These are phyloP conservation scores for Drosophila setosimentum DNA, from an alignment of 2,888 invertebrate genomes.

Conservation along the genomic window DNA sequence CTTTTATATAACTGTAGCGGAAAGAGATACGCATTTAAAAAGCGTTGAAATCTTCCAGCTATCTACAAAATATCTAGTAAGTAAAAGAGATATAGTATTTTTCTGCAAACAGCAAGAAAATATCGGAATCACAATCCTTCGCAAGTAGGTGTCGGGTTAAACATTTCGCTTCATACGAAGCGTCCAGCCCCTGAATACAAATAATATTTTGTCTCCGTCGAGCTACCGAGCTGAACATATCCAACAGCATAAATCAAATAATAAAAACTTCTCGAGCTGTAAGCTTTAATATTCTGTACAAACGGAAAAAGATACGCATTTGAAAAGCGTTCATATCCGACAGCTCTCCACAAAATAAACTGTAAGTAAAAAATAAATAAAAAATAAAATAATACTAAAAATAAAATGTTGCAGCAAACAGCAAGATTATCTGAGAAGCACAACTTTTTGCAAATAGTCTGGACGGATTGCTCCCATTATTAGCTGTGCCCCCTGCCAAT, in stretches of 20 bases:
- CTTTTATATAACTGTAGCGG: not conserved
- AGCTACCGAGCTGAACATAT: not conserved
- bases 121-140: not conserved
- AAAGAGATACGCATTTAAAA: not conserved
- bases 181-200: not conserved
- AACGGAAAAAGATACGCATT: not conserved
- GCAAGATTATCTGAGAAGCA: not conserved
- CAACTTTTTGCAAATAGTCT: not conserved
- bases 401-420: not conserved
- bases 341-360: conserved; percentile 4
- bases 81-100: not conserved
- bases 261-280: not conserved
- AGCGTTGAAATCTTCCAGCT: not conserved
- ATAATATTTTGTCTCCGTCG: not conserved
- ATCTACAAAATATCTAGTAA: not conserved
- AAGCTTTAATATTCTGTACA: not conserved
- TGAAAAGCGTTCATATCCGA: not conserved
- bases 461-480: not conserved
- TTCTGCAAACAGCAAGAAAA: not conserved
- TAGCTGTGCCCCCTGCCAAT: not conserved
- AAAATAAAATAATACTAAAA: not conserved
- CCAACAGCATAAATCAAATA: not conserved
- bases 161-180: not conserved
- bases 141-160: not conserved
- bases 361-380: conserved; percentile 9